These are phyloP conservation scores for Andricus grossulariae DNA, from an alignment of 1,140 invertebrate genomes.

Conservation along the genomic window DNA sequence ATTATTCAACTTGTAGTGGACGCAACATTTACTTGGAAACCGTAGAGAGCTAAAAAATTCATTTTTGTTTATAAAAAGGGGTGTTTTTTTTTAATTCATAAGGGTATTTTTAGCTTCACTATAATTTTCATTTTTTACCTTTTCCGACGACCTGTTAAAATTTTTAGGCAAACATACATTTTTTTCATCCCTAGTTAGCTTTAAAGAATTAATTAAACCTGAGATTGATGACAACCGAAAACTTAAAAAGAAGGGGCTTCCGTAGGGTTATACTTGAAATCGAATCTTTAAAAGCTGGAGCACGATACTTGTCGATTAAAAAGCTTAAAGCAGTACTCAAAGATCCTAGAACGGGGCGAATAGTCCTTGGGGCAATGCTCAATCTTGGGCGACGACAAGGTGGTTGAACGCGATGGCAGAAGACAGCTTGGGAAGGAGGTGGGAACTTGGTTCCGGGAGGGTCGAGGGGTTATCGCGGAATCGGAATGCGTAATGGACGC, in stretches of 20 bases:
- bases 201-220: background rate
- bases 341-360: constrained; percentile 14
- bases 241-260: background rate
- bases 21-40: no score
- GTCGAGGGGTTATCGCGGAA: constrained; percentile 67
- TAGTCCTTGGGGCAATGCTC: constrained; percentile 46
- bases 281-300: constrained; percentile 17
- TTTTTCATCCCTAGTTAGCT: no score
- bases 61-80: no score
- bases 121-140: no score
- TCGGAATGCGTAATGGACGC: constrained; percentile 73
- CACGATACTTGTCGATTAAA: constrained; percentile 11
- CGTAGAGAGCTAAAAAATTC: no score
- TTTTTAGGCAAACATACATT: no score
- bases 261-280: background rate
- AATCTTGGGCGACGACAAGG: constrained; percentile 62
- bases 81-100: no score
- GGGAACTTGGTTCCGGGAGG: constrained; percentile 44
- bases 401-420: constrained; percentile 62
- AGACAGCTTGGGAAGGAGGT: constrained; percentile 53
- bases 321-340: constrained; percentile 21
- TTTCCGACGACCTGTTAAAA: no score
- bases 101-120: no score
- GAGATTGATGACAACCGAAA: background rate
- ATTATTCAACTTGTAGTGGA: no score